phyloP scores from a whole-genome alignment of 2,888 invertebrate species.

The Chromoteleia sp. region DNA sequence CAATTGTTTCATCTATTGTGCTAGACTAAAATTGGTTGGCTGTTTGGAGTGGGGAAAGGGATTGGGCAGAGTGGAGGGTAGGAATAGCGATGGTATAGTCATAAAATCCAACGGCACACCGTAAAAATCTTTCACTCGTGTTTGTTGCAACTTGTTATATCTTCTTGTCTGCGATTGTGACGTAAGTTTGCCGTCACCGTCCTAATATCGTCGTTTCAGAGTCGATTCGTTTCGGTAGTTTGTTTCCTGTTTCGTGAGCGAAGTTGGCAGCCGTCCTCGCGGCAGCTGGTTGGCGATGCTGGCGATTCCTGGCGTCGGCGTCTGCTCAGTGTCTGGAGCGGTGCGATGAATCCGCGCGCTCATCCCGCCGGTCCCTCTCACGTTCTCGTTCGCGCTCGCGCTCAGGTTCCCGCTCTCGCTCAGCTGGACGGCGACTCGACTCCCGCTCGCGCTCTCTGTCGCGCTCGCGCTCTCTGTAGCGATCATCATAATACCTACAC shows the following conservation, averaged over 20 bases:
- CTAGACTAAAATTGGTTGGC: slow-evolving; percentile 46
- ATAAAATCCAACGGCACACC: slow-evolving; percentile 36
- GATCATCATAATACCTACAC: slow-evolving; percentile 93
- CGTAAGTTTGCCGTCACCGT: background rate
- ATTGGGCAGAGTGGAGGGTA: background rate
- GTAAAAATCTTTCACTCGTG: slow-evolving; percentile 28
- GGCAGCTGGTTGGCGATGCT: background rate
- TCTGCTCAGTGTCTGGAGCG: slow-evolving; percentile 88
- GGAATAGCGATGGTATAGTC: slow-evolving; percentile 11
- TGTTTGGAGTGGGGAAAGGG: background rate
- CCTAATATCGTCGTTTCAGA: background rate
- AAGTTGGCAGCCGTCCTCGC: background rate
- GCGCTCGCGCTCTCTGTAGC: slow-evolving; percentile 90
- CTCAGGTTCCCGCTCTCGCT: slow-evolving; percentile 86
- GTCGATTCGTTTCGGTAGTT: no score
- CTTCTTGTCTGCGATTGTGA: background rate
- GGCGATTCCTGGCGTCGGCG: background rate
- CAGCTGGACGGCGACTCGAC: slow-evolving; percentile 85
- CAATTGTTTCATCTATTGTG: slow-evolving; percentile 38
- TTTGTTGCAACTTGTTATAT: slow-evolving; percentile 12
- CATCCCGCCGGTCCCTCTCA: slow-evolving; percentile 89
- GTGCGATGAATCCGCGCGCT: slow-evolving; percentile 86
- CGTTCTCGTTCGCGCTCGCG: slow-evolving; percentile 88
- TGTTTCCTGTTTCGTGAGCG: no score
- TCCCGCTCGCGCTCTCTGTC: slow-evolving; percentile 88